phyloP scores from a whole-genome alignment of 1,140 invertebrate species.

The Drosophila santomea region DNA sequence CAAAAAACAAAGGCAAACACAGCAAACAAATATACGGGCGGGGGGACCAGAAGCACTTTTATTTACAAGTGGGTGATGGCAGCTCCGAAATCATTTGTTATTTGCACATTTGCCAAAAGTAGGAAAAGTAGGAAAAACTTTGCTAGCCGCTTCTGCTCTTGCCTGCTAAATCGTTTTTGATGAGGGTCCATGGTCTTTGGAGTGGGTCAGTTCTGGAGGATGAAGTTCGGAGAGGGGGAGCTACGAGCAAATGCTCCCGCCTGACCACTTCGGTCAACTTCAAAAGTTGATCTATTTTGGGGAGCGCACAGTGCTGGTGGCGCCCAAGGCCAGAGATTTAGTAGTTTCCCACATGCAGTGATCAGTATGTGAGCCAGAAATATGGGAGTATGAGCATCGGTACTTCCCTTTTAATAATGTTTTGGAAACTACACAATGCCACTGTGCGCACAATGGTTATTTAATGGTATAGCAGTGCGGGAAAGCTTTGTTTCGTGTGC shows the following conservation, averaged over 20 bases:
- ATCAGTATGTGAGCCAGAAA: too few species aligned
- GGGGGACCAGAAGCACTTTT: slow-evolving; percentile 54
- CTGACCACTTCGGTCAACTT: slow-evolving; percentile 45
- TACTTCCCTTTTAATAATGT: too few species aligned
- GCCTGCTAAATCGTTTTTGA: slow-evolving; percentile 76
- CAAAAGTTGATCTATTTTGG: slow-evolving; percentile 24
- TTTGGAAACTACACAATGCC: not conserved
- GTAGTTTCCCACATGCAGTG: not conserved
- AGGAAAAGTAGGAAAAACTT: slow-evolving; percentile 67
- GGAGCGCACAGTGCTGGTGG: slow-evolving; percentile 1
- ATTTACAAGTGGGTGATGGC: slow-evolving; percentile 78
- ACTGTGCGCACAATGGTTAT: too few species aligned
- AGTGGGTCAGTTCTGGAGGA: not conserved
- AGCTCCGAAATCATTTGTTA: slow-evolving; percentile 80
- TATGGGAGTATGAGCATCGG: too few species aligned
- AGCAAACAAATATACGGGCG: slow-evolving; percentile 77
- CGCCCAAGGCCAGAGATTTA: not conserved
- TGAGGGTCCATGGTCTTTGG: slow-evolving; percentile 54
- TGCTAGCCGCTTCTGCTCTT: slow-evolving; percentile 48
- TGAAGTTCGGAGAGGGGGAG: not conserved
- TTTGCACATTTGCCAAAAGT: slow-evolving; percentile 78
- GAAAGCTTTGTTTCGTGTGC: too few species aligned
- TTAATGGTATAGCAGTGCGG: too few species aligned
- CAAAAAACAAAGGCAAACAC: slow-evolving; percentile 77
- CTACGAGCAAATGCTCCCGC: slow-evolving; percentile 20